Percentiles rank a stretch among this genome's conserved stretches.
Evolutionary conservation across 2,797 vertebrate genomes (phyloP).

Genomic region (Apogon hyalosoma): DNA sequence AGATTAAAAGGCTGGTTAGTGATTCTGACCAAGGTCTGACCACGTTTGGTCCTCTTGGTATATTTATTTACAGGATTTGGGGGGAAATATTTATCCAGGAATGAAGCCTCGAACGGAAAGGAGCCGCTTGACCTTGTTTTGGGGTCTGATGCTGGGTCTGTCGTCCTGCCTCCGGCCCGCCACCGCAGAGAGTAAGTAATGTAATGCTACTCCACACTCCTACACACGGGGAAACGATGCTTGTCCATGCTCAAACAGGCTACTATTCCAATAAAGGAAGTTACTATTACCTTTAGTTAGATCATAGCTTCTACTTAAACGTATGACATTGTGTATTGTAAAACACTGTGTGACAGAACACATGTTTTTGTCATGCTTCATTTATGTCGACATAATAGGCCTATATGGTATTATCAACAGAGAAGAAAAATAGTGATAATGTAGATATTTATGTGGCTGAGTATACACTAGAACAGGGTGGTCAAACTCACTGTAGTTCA

Average conservation of each 20-base stretch:
- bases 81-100: conserved; percentile 80
- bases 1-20: conserved; percentile 48
- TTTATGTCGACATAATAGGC: neutral
- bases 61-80: conserved; percentile 53
- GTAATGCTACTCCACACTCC: conserved; percentile 34
- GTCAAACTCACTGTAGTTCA: too few species aligned
- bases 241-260: neutral
- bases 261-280: neutral
- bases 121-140: conserved; percentile 91
- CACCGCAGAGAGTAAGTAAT: conserved; percentile 90
- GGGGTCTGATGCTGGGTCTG: conserved; percentile 90
- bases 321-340: neutral
- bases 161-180: conserved; percentile 88
- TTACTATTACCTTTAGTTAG: neutral
- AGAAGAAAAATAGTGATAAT: neutral
- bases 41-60: conserved; percentile 32
- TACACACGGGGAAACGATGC: conserved; percentile 39
- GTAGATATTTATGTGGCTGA: neutral
- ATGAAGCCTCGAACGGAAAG: conserved; percentile 90
- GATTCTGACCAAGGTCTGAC: conserved; percentile 20
- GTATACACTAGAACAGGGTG: too few species aligned
- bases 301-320: neutral
- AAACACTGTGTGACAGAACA: neutral
- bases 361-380: neutral
- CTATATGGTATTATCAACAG: neutral